A percentile compares a stretch with the other conserved stretches of the same genome.
These are phyloP conservation scores for Crypturellus tataupa DNA, from an alignment of 2,797 vertebrate species.

Conservation along the genomic window DNA sequence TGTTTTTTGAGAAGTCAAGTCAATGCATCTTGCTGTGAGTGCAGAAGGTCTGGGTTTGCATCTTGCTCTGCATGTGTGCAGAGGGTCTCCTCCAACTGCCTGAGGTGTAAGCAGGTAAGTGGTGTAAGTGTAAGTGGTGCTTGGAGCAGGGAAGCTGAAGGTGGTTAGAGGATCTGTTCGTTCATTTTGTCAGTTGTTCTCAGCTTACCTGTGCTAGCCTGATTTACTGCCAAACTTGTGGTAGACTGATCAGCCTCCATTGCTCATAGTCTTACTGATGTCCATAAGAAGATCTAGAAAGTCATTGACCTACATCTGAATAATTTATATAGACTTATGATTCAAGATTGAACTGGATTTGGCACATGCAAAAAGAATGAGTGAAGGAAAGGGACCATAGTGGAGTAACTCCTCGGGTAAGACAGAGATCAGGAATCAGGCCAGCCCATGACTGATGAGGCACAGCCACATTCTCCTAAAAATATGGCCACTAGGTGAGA, in stretches of 20 bases:
- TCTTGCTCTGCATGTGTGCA: background rate
- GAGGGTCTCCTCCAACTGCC: background rate
- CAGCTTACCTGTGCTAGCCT: background rate
- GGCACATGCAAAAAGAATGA: background rate
- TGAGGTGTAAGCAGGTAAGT: background rate
- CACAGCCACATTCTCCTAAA: background rate
- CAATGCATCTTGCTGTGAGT: background rate
- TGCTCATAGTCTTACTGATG: background rate
- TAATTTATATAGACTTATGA: background rate
- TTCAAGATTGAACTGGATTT: background rate
- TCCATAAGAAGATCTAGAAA: background rate
- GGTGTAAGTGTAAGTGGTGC: background rate
- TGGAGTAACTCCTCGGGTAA: background rate
- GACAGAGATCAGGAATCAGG: background rate
- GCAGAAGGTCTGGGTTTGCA: background rate
- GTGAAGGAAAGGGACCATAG: background rate
- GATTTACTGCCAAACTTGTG: background rate
- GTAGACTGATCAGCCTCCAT: background rate
- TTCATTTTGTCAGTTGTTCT: background rate
- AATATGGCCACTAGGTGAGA: background rate
- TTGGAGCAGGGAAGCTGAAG: background rate
- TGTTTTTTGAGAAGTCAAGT: background rate
- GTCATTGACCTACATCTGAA: rapidly evolving
- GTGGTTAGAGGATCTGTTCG: background rate
- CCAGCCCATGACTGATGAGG: background rate